Evolutionary conservation across 2,797 vertebrate genomes (phyloP), one percentile per base, ranked within the genome.

Genomic region (Meda fulgida): DNA sequence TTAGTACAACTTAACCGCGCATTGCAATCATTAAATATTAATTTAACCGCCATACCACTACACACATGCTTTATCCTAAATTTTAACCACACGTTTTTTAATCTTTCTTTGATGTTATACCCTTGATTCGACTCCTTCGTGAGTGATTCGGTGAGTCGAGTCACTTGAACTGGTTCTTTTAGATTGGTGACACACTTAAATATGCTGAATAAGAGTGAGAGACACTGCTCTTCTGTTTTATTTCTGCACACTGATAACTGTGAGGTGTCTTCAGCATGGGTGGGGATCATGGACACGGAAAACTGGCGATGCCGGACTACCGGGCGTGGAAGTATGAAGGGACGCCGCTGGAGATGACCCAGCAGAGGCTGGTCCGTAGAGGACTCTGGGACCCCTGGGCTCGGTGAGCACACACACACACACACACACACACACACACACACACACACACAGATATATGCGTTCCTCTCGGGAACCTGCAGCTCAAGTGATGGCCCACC

Each of bases 371-470:
- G 82, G 95, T 95, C 14, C 91, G 88, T 36, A 93, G 93, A 34
- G 97, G 98, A 4, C 94, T 99, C 21, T 95, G 91, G 79, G 97
- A 99, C 87, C 98, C 98, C 0, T 99, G 98, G 98, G 93, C 92
- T 87, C 96, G 98, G 98, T 99, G 90, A 48, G 46, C 46, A 8
- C 36, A 38, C 36, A 38, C 36, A 38, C 40, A 40, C 40, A 40
- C 40, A 38, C 38, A 40, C 38, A 40, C 38, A 40, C 38, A 40
- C 38, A 38, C 38, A 38, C 38, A 38, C 38, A 38, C 36, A 38
- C 36, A 38, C 36, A 38, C 6, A 38, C 36, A 38, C 36, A 38
- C 36, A 38, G 7, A 38, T 7, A n/a, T n/a, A n/a, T n/a, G 58
- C 10, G 10, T 26, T 10, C 9, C 1, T 58, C 9, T 8, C 4